Conservation (phyloP, 1,140 invertebrate species). For the Drosophila persimilis region DNA sequence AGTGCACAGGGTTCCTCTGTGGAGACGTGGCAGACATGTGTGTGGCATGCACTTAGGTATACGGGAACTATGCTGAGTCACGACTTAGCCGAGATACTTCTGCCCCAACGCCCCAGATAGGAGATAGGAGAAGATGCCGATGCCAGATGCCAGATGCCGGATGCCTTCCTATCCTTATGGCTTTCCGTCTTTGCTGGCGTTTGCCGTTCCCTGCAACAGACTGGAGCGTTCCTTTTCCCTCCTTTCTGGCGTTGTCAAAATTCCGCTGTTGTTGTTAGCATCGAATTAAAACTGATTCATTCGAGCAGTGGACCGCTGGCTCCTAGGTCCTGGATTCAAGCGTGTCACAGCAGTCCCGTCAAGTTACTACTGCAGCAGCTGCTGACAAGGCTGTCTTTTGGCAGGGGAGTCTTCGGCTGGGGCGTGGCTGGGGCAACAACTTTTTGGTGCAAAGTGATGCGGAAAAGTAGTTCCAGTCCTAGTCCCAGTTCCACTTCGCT, state of each 20-base stretch:
- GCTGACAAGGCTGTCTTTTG: slow-evolving; percentile 1
- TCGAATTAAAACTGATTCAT: slow-evolving; percentile 62
- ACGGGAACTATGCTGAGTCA: background rate
- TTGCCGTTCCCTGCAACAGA: background rate
- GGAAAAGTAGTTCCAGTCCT: slow-evolving; percentile 18
- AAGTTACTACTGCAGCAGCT: slow-evolving; percentile 9
- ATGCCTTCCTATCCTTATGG: too few relatives aligned
- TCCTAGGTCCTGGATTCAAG: background rate
- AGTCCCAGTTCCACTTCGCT: background rate
- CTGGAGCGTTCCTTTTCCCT: background rate
- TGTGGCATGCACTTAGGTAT: slow-evolving; percentile 19
- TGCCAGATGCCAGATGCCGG: too few relatives aligned
- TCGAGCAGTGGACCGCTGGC: slow-evolving; percentile 1
- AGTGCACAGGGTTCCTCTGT: background rate
- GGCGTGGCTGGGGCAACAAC: slow-evolving; percentile 1
- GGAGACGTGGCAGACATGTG: background rate
- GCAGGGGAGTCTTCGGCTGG: background rate
- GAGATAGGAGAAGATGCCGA: background rate
- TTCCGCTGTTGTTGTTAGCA: slow-evolving; percentile 20
- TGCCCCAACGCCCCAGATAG: too few relatives aligned
- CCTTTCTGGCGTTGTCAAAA: slow-evolving; percentile 26
- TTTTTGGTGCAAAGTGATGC: slow-evolving; percentile 35
- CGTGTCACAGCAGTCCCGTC: slow-evolving; percentile 2
- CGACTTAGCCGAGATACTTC: too few relatives aligned
- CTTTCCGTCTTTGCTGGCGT: slow-evolving; percentile 36